Conservation (phyloP, 2,888 invertebrate species). For the Melolontha melolontha region DNA sequence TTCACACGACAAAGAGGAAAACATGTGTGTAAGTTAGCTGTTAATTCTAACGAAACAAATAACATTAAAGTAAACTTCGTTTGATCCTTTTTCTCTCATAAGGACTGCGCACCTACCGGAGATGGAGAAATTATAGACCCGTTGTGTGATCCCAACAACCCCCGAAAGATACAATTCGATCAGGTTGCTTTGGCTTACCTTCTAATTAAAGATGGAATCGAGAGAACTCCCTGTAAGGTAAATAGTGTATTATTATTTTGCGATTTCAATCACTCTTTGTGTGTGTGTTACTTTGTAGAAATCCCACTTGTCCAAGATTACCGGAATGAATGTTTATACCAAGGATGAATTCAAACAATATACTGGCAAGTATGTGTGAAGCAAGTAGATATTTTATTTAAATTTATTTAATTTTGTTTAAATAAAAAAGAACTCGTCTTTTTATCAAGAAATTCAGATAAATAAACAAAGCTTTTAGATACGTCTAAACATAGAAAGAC, state of each 20-base stretch:
- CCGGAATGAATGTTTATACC: conserved; percentile 34
- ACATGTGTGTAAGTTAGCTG: too few relatives aligned
- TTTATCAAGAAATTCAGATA: too few relatives aligned
- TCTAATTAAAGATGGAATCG: conserved; percentile 23
- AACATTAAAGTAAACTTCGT: too few relatives aligned
- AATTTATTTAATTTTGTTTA: too few relatives aligned
- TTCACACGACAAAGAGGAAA: too few relatives aligned
- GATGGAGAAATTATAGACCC: conserved; percentile 32
- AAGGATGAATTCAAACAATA: conserved; percentile 41
- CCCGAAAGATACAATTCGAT: conserved; percentile 22
- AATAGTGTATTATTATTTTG: neutral
- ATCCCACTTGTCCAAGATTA: conserved; percentile 34
- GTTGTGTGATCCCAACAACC: conserved; percentile 35
- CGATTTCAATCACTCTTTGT: neutral
- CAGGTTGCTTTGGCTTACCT: conserved; percentile 16
- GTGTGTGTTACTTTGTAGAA: conserved; percentile 14
- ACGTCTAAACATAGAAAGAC: too few relatives aligned
- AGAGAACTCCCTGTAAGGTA: conserved; percentile 35
- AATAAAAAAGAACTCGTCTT: too few relatives aligned
- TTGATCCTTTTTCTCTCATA: neutral
- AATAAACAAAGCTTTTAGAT: too few relatives aligned
- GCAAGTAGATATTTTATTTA: neutral
- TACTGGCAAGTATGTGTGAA: conserved; percentile 33
- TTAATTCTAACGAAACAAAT: too few relatives aligned
- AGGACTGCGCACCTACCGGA: neutral